phyloP scores from a whole-genome alignment of 2,113 vertebrate species.

The Apodemus sylvaticus region DNA sequence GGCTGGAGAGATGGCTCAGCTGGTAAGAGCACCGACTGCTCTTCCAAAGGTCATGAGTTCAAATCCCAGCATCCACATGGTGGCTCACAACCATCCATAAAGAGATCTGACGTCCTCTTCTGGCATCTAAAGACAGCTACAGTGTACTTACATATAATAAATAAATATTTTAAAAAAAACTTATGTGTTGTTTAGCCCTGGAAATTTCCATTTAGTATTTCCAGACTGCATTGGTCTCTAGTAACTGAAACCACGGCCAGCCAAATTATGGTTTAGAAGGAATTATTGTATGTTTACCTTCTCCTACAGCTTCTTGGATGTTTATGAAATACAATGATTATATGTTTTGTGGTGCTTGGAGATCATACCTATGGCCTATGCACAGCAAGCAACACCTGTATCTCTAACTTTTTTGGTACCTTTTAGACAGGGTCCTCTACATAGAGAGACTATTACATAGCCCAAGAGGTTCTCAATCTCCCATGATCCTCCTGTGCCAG shows the following conservation, averaged over 20 bases:
- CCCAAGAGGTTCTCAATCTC: background rate
- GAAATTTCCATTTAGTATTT: background rate
- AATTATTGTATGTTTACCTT: background rate
- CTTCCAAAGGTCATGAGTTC: too few species aligned
- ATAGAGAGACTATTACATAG: too few species aligned
- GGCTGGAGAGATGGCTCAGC: too few species aligned
- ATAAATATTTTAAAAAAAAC: too few species aligned
- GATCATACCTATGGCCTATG: background rate
- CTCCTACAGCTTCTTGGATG: background rate
- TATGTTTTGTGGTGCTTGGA: background rate
- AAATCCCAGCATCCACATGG: too few species aligned
- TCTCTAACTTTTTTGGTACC: background rate
- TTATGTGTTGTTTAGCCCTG: background rate
- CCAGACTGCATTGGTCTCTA: background rate
- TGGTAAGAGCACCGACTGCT: too few species aligned
- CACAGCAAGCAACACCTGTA: background rate
- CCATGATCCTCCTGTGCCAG: background rate
- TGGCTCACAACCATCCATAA: too few species aligned
- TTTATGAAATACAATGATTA: background rate
- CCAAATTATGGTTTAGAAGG: background rate
- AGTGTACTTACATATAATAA: too few species aligned
- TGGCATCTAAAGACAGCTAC: too few species aligned
- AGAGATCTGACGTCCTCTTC: too few species aligned
- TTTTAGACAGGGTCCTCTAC: background rate
- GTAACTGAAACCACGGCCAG: background rate